Evolutionary conservation across 2,113 vertebrate species (phyloP).

Genomic region (Hoplias malabaricus): DNA sequence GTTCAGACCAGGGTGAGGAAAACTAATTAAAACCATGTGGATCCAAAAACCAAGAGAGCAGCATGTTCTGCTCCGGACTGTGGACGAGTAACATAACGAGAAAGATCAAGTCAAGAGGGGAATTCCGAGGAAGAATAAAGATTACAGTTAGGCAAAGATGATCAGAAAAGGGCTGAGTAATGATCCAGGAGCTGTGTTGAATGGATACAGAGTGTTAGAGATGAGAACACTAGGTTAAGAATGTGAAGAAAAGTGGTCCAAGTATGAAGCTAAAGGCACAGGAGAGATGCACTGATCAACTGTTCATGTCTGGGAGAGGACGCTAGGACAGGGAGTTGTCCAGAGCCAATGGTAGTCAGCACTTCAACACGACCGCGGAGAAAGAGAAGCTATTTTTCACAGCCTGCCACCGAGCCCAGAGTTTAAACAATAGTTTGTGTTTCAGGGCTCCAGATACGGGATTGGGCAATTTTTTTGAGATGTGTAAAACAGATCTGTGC

Average conservation of each 20-base stretch:
- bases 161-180: background rate
- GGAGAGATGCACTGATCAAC: background rate
- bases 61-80: too few species aligned
- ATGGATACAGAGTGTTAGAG: background rate
- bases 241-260: background rate
- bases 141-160: background rate
- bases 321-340: background rate
- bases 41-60: too few species aligned
- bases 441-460: conserved; percentile 33
- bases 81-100: too few species aligned
- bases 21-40: too few species aligned
- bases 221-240: background rate
- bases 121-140: too few species aligned
- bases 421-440: conserved; percentile 40
- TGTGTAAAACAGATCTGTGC: conserved; percentile 46
- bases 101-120: too few species aligned
- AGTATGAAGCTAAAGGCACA: background rate
- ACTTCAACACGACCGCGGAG: background rate
- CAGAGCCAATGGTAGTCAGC: background rate
- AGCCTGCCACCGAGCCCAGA: conserved; percentile 26
- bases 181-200: background rate
- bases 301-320: background rate
- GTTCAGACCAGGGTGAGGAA: too few species aligned
- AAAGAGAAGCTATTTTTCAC: conserved; percentile 10
- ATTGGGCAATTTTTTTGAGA: conserved; percentile 43